These are phyloP conservation scores for Mnemiopsis leidyi DNA, from an alignment of 37 sponge, comb jelly and placozoan genomes.

Conservation along the genomic window DNA sequence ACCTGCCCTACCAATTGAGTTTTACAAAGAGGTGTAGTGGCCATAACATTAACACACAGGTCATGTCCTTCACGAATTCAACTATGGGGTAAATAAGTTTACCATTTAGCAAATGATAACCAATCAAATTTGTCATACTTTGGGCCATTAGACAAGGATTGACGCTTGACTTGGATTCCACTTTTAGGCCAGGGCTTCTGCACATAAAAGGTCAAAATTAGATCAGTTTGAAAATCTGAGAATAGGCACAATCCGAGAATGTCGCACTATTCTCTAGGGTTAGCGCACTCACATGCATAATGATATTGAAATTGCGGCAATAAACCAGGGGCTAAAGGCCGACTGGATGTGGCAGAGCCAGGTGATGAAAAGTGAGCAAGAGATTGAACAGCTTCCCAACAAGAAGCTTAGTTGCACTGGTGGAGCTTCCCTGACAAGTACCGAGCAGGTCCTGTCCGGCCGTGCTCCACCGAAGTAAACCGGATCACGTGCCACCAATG, in stretches of 20 bases:
- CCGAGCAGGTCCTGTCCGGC: background rate
- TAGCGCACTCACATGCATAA: background rate
- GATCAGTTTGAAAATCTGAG: background rate
- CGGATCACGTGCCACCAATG: background rate
- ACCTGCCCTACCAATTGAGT: background rate
- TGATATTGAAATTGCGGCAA: background rate
- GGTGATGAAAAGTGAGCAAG: background rate
- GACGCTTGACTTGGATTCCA: background rate
- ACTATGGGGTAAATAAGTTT: too few species aligned
- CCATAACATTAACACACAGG: too few species aligned
- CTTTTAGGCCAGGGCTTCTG: background rate
- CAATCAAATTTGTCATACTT: background rate
- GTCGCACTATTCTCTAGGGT: background rate
- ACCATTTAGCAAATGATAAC: background rate
- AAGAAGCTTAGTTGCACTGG: background rate
- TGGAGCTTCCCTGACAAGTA: background rate
- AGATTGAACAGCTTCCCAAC: background rate
- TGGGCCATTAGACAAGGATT: background rate
- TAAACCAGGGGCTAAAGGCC: background rate
- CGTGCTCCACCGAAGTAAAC: background rate
- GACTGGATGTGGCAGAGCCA: background rate
- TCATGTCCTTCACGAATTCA: too few species aligned
- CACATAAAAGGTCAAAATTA: background rate
- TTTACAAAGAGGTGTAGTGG: too few species aligned
- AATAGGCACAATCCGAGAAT: too few species aligned